Evolutionary conservation across 2,888 invertebrate species (phyloP), one percentile per base, ranked within the genome.

Genomic region (Coremacera marginata): DNA sequence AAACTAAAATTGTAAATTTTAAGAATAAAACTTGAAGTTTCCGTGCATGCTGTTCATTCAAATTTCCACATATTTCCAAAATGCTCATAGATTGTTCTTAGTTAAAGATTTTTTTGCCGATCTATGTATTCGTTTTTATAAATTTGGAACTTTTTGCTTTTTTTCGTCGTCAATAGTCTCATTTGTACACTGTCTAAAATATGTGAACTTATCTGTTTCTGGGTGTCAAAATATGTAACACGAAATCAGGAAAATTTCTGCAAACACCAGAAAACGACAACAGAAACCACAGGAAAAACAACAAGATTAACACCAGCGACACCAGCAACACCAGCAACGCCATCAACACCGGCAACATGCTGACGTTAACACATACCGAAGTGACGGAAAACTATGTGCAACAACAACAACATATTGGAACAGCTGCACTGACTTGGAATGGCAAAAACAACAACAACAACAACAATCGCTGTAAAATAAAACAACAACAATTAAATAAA

Each of bases 401-500:
- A 60, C 60, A 27, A n/a, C 27, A 27, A n/a, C 25, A 65, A 65
- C 63, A 37, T 16, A 19, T 19, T 22, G 11, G 19, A 55, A 55
- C n/a, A 55, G 19, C 55, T 19, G 19, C 14, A 63, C 7, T 9
- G 3, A 34, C 3, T 5, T 31, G 31, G 9, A n/a, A 63, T 5
- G 11, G 2, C 19, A 14, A 63, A 31, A 2, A 63, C n/a, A 63
- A 5, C 5, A 34, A 14, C 27, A 27, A 34, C 14, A 34, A 16
- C 16, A 27, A 1, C 31, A 65, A 14, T 8, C 31, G 63, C 63
- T n/a, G 31, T 4, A 31, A 19, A 22, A 5, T 19, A 25, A 19
- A 65, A 3, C 63, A 65, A 65, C 63, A 65, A 65, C 63, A 65
- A 65, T 65, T 0, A 65, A 65, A 65, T 65, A 31, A 44, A 65